A percentile compares a stretch with the other conserved stretches of the same genome.
These are phyloP conservation scores for Pardalotus punctatus DNA, from an alignment of 2,113 vertebrate species.

Conservation along the genomic window DNA sequence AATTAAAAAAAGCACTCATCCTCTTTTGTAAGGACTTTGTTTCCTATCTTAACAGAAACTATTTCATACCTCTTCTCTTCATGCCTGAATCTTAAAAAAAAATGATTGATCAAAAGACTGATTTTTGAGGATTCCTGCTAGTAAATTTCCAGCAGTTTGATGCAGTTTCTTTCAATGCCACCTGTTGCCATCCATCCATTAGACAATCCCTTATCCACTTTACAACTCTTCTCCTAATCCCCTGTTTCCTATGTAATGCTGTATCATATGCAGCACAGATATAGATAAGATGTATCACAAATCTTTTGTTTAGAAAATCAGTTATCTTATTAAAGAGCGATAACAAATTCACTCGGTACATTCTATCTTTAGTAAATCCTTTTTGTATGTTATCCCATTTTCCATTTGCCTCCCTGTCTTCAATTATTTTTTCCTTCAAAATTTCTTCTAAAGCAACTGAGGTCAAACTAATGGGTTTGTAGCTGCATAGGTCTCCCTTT, in stretches of 20 bases:
- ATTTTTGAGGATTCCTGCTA: not conserved
- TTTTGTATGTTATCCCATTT: slow-evolving; percentile 51
- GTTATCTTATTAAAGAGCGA: slow-evolving; percentile 43
- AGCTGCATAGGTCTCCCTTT: slow-evolving; percentile 4
- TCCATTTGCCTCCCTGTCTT: slow-evolving; percentile 24
- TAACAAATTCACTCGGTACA: slow-evolving; percentile 38
- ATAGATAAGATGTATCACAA: slow-evolving; percentile 20
- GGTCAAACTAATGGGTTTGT: slow-evolving; percentile 37
- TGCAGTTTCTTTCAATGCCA: not conserved
- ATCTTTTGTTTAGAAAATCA: slow-evolving; percentile 58
- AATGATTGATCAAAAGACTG: not conserved
- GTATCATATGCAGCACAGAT: slow-evolving; percentile 14
- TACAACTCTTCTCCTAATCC: slow-evolving; percentile 44
- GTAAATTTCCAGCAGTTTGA: not conserved
- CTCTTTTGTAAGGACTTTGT: not conserved
- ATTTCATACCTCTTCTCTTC: not conserved
- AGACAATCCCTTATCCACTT: slow-evolving; percentile 42
- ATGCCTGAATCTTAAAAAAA: not conserved
- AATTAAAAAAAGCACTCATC: fast-evolving
- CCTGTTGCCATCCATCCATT: slow-evolving; percentile 31
- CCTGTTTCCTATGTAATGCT: slow-evolving; percentile 14
- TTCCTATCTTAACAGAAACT: not conserved
- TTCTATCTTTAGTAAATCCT: slow-evolving; percentile 52
- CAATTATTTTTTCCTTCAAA: slow-evolving; percentile 46
- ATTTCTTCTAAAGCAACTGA: slow-evolving; percentile 22